Percentiles rank a stretch among this genome's conserved stretches.
These are phyloP conservation scores for Catostomus latipinnis DNA, from an alignment of 2,797 vertebrate species.

Conservation along the genomic window DNA sequence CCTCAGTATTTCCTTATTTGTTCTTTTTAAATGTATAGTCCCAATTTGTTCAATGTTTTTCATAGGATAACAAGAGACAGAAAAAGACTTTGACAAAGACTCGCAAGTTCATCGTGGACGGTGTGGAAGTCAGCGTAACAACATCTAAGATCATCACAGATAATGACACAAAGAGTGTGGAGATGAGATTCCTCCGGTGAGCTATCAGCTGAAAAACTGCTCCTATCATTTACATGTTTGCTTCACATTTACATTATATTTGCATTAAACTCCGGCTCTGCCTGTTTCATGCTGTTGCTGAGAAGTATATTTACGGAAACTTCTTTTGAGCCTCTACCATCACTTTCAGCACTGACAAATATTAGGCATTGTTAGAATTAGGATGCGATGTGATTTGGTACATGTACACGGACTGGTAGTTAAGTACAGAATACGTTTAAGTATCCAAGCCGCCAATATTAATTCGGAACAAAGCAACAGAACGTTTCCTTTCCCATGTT, in stretches of 20 bases:
- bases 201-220: background rate
- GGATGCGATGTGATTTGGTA: background rate
- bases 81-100: slow-evolving; percentile 98
- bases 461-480: too few relatives aligned
- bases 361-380: too few relatives aligned
- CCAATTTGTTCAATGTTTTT: slow-evolving; percentile 18
- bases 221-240: background rate
- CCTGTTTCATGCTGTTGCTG: background rate
- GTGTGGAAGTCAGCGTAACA: slow-evolving; percentile 96
- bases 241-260: background rate
- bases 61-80: slow-evolving; percentile 89
- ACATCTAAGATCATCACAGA: slow-evolving; percentile 97
- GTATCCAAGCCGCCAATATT: background rate
- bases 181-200: slow-evolving; percentile 93
- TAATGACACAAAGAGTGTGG: slow-evolving; percentile 94
- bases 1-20: too few relatives aligned
- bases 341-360: background rate
- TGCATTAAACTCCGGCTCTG: background rate
- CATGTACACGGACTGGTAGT: background rate
- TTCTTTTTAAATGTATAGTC: too few relatives aligned
- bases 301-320: background rate
- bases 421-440: background rate
- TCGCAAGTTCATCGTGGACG: slow-evolving; percentile 95
- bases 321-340: background rate
- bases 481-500: slow-evolving; percentile 2